Conservation (phyloP, 2,113 vertebrate species). For the Notothenia coriiceps region DNA sequence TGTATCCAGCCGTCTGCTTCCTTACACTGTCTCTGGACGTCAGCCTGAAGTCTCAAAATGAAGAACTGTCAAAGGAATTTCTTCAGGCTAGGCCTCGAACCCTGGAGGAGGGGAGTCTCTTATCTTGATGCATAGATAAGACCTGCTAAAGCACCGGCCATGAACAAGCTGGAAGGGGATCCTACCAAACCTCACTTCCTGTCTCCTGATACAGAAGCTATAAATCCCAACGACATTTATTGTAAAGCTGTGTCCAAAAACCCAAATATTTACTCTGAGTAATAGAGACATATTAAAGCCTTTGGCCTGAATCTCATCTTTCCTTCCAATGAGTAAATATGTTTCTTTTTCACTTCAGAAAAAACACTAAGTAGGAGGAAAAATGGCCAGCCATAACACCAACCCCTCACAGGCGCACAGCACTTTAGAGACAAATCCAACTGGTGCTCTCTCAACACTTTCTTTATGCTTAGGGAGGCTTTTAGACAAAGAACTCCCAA, state of each 20-base stretch:
- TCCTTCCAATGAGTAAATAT: slow-evolving; percentile 27
- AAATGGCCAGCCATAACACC: slow-evolving; percentile 31
- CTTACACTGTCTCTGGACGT: slow-evolving; percentile 29
- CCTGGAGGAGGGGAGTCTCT: slow-evolving; percentile 45
- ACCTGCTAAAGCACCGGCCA: slow-evolving; percentile 48
- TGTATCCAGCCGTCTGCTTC: slow-evolving; percentile 37
- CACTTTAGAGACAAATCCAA: slow-evolving; percentile 44
- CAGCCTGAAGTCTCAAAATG: slow-evolving; percentile 27
- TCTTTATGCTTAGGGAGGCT: slow-evolving; percentile 44
- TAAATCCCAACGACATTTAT: slow-evolving; percentile 56
- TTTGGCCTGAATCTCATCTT: slow-evolving; percentile 40
- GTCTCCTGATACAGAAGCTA: slow-evolving; percentile 39
- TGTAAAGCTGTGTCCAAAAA: slow-evolving; percentile 20
- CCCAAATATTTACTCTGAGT: slow-evolving; percentile 33
- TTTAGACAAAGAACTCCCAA: slow-evolving; percentile 41
- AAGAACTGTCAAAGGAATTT: slow-evolving; percentile 41
- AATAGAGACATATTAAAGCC: slow-evolving; percentile 21
- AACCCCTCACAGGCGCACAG: slow-evolving; percentile 22
- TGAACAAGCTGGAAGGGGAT: slow-evolving; percentile 60
- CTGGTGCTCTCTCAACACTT: slow-evolving; percentile 52
- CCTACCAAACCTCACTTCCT: slow-evolving; percentile 43
- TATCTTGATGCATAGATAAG: slow-evolving; percentile 78
- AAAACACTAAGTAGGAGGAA: slow-evolving; percentile 27
- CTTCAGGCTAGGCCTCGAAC: slow-evolving; percentile 44
- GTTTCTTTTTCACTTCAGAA: not conserved